Percentiles rank a stretch among this genome's conserved stretches.
Evolutionary conservation across 1,140 invertebrate genomes (phyloP).

Genomic region (Drosophila teissieri): DNA sequence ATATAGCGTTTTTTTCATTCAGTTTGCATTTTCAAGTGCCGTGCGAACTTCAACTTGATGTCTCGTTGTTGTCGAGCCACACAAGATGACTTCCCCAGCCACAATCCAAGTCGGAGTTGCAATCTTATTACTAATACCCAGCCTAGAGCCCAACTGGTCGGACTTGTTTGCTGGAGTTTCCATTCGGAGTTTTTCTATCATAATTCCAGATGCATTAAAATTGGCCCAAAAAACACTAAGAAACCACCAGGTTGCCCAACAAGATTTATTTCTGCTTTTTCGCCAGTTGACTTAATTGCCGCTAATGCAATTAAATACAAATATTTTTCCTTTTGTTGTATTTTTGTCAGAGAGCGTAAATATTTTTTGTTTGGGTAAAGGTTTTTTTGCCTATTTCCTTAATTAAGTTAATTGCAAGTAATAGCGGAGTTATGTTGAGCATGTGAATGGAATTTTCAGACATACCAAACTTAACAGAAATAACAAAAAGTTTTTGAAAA

Average conservation of each 20-base stretch:
- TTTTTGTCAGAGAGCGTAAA: conserved; percentile 60
- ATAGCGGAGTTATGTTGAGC: conserved; percentile 43
- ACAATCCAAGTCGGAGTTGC: conserved; percentile 14
- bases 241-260: conserved; percentile 53
- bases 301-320: conserved; percentile 73
- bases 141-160: conserved; percentile 62
- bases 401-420: conserved; percentile 59
- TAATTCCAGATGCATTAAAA: conserved; percentile 73
- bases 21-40: conserved; percentile 71
- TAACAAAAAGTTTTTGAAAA: conserved; percentile 3
- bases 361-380: conserved; percentile 27
- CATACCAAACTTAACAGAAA: neutral
- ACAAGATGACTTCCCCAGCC: conserved; percentile 67
- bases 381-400: conserved; percentile 22
- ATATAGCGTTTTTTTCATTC: conserved; percentile 51
- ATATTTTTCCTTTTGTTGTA: conserved; percentile 61
- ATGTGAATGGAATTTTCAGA: conserved; percentile 29
- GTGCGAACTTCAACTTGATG: conserved; percentile 79
- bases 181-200: conserved; percentile 59
- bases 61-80: conserved; percentile 57
- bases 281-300: conserved; percentile 55
- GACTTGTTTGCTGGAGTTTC: conserved; percentile 60
- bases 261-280: conserved; percentile 48
- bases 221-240: conserved; percentile 54
- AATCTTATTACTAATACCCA: conserved; percentile 55